Evolutionary conservation across 1,140 invertebrate species (phyloP).

Genomic region (Copidosoma floridanum): DNA sequence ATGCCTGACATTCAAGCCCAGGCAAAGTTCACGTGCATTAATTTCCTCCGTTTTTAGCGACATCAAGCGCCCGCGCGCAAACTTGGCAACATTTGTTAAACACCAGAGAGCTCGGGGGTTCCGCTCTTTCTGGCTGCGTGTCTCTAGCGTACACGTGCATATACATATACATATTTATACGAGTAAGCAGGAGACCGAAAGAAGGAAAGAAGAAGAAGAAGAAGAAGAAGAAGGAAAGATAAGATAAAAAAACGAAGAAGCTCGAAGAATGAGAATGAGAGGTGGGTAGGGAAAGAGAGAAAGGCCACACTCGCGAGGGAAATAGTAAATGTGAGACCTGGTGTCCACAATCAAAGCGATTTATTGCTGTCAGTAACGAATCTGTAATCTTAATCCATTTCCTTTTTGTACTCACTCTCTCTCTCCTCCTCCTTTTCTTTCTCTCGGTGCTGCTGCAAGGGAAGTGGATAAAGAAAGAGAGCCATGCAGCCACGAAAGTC

Average conservation of each 20-base stretch:
- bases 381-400: slow-evolving; percentile 27
- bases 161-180: no score
- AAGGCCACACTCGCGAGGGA: no score
- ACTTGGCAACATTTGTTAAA: slow-evolving; percentile 5
- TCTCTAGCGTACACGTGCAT: no score
- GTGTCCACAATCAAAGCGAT: slow-evolving; percentile 3
- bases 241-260: neutral
- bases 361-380: slow-evolving; percentile 16
- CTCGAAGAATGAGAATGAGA: neutral
- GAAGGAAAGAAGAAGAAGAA: neutral
- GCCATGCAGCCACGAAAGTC: no score
- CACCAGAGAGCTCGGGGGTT: neutral
- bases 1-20: slow-evolving; percentile 5
- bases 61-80: neutral
- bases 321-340: slow-evolving; percentile 13
- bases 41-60: neutral
- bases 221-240: neutral
- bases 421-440: neutral
- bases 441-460: no score
- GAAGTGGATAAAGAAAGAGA: no score
- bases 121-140: neutral
- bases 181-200: neutral
- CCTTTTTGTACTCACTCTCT: neutral
- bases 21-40: slow-evolving; percentile 3
- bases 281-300: neutral